A percentile compares a stretch with the other conserved stretches of the same genome.
phyloP scores from a whole-genome alignment of 2,113 vertebrate species.

The Rhinopomastus cyanomelas region DNA sequence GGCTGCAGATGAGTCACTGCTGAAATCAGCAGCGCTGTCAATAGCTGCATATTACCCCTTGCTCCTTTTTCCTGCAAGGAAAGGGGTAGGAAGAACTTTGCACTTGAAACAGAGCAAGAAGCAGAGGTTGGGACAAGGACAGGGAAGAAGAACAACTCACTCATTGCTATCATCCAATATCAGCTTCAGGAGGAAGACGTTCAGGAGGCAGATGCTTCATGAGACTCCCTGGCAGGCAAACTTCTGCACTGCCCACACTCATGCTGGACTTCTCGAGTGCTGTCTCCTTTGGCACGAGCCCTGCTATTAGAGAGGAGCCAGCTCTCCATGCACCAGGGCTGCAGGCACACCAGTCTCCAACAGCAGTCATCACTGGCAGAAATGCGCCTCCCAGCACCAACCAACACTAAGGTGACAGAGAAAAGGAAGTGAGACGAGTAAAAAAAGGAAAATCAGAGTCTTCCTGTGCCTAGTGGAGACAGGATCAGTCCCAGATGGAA shows the following conservation, averaged over 20 bases:
- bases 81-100: neutral
- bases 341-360: neutral
- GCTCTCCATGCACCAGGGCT: neutral
- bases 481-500: neutral
- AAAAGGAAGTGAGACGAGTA: neutral
- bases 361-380: neutral
- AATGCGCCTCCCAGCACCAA: fast-evolving
- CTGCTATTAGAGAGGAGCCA: neutral
- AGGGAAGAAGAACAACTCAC: neutral
- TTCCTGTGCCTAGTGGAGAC: neutral
- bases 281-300: neutral
- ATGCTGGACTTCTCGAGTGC: neutral
- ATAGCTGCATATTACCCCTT: neutral
- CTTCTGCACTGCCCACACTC: neutral
- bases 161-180: neutral
- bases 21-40: neutral
- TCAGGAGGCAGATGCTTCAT: neutral
- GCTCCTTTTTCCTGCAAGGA: neutral
- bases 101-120: neutral
- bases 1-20: conserved; percentile 24
- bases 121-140: neutral
- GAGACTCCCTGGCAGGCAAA: neutral
- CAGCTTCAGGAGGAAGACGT: neutral
- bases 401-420: neutral
- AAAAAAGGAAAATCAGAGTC: neutral